Evolutionary conservation across 1,140 invertebrate genomes (phyloP), one percentile per base, ranked within the genome.

Genomic region (Apis dorsata): DNA sequence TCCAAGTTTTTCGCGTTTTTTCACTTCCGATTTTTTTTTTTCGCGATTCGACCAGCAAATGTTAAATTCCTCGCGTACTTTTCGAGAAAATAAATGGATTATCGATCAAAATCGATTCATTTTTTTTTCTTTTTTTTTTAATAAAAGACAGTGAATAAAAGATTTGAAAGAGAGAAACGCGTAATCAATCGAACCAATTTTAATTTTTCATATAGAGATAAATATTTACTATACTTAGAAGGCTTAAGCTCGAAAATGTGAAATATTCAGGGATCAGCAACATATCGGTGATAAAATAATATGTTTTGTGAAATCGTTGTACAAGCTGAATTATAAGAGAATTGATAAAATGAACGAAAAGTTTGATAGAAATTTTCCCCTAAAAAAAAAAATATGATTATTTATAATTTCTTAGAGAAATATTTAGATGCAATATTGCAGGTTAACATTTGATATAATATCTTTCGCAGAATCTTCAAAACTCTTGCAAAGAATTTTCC

Each of bases 31-130:
- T 8, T 1, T 11, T 0, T 4, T 21, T 70, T 73, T 59, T 55
- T 55, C 53, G 15, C 53, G 10, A 34, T 57, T 72, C 70, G 9
- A 28, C 24, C 49, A 24, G 9, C 51, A 28, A 24, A 57, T 53
- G 17, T 57, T 51, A 65, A 65, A 77, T 77, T 11, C 17, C 24
- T 17, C 11, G n/a, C 28, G 24, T n/a, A 62, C 44, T 53, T 66
- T 65, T 21, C n/a, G 49, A 19, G 12, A 66, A 53, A 77, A 77
- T 66, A 66, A n/a, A 77, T 49, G 62, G 62, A 77, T 77, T 79
- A 71, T 57, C 19, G 9, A 3, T 17, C 13, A 57, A 49, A 65
- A 7, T 44, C 34, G 34, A 44, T 7, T 24, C 75, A n/a, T n/a
- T 49, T n/a, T 68, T 11, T 13, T 24, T 71, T 55, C 12, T 71